Conservation (phyloP, 2,113 vertebrate species). For the Rynchops niger region DNA sequence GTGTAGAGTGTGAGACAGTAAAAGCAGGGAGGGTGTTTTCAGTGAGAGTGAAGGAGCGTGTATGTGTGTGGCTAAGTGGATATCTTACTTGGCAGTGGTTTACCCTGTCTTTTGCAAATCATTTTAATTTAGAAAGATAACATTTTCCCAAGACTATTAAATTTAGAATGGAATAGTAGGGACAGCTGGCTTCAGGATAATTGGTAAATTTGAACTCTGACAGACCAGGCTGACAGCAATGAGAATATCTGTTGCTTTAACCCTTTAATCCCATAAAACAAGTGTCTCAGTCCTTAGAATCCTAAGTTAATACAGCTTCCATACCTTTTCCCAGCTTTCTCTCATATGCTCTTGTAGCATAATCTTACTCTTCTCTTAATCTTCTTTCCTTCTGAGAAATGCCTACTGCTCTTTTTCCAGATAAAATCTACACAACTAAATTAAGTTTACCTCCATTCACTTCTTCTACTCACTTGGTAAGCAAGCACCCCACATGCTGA, state of each 20-base stretch:
- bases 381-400: not conserved
- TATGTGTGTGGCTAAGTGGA: not conserved
- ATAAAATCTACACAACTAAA: not conserved
- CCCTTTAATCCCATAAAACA: not conserved
- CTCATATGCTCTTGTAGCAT: not conserved
- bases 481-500: not conserved
- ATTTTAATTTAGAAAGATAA: conserved; percentile 51
- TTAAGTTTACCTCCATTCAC: not conserved
- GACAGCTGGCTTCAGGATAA: conserved; percentile 69
- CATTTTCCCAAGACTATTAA: conserved; percentile 61
- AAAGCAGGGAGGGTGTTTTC: not conserved
- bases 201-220: conserved; percentile 65
- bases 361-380: not conserved
- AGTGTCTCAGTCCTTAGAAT: not conserved
- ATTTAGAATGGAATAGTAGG: conserved; percentile 53
- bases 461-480: not conserved
- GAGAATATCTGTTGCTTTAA: conserved; percentile 17
- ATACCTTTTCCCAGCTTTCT: not conserved
- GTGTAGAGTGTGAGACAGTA: not conserved
- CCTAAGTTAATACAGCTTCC: not conserved
- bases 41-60: not conserved
- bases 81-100: not conserved
- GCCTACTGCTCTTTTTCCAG: not conserved
- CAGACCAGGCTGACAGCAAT: conserved; percentile 46
- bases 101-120: conserved; percentile 23